Conservation (phyloP, 1,140 invertebrate species). For the Nilaparvata lugens region DNA sequence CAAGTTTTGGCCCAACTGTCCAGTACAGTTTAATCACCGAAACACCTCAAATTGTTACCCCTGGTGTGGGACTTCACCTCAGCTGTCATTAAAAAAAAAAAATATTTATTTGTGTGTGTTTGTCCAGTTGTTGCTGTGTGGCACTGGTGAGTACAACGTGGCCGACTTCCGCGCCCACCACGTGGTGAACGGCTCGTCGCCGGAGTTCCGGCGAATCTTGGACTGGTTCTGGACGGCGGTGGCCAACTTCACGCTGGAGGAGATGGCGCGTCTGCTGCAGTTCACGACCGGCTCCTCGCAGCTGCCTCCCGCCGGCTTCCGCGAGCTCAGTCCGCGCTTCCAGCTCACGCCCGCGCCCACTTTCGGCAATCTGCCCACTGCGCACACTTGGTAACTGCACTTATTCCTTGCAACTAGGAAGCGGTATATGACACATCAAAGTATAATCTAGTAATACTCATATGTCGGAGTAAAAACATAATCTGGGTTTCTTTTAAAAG, state of each 20-base stretch:
- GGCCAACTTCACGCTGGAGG: constrained; percentile 82
- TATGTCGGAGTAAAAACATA: too few relatives aligned
- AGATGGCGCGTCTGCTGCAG: constrained; percentile 86
- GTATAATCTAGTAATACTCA: too few relatives aligned
- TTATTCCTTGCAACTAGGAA: too few relatives aligned
- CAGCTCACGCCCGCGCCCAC: constrained; percentile 83
- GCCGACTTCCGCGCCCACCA: constrained; percentile 83
- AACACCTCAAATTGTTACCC: too few relatives aligned
- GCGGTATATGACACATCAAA: too few relatives aligned
- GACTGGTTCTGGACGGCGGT: constrained; percentile 94
- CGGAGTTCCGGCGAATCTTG: constrained; percentile 73
- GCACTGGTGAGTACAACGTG: constrained; percentile 86
- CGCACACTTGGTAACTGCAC: constrained; percentile 73
- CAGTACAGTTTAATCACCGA: too few relatives aligned
- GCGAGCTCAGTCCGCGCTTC: constrained; percentile 80
- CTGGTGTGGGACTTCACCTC: too few relatives aligned
- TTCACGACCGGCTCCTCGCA: constrained; percentile 91
- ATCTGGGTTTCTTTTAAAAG: too few relatives aligned
- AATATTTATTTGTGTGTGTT: neutral
- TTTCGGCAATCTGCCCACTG: constrained; percentile 82
- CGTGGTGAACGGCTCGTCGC: constrained; percentile 70
- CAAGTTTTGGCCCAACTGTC: too few relatives aligned
- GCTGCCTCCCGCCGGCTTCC: constrained; percentile 80
- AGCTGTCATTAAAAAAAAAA: neutral
- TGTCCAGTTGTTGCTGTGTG: constrained; percentile 75